A percentile compares a stretch with the other conserved stretches of the same genome.
phyloP scores from a whole-genome alignment of 1,140 invertebrate species.

The Tetranychus cinnabarinus region DNA sequence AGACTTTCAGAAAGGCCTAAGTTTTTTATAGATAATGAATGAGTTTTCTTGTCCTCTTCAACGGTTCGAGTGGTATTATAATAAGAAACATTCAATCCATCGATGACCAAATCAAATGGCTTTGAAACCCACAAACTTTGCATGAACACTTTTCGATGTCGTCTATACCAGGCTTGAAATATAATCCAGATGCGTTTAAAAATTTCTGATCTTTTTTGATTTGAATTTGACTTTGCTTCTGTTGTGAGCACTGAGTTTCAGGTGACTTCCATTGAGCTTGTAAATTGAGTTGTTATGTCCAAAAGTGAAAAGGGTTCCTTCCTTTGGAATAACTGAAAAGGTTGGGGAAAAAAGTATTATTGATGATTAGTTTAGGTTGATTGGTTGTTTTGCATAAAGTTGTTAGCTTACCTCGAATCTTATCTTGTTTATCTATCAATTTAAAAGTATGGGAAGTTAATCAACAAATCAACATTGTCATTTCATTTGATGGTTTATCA shows the following conservation, averaged over 20 bases:
- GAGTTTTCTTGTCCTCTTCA: not conserved
- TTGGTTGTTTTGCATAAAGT: not conserved
- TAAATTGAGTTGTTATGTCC: slow-evolving; percentile 30
- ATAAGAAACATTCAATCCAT: not conserved
- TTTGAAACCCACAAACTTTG: too few relatives aligned
- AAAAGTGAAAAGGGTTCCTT: slow-evolving; percentile 35
- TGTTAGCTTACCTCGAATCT: slow-evolving; percentile 35
- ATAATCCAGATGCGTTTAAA: too few relatives aligned
- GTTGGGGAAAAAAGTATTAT: slow-evolving; percentile 9
- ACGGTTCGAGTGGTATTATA: not conserved
- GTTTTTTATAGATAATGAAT: not conserved
- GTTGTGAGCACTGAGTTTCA: slow-evolving; percentile 36
- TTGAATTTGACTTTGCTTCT: slow-evolving; percentile 45
- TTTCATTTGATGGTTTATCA: too few relatives aligned
- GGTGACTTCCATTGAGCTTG: slow-evolving; percentile 39
- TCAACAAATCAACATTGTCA: too few relatives aligned
- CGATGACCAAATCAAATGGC: not conserved
- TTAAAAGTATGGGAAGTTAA: too few relatives aligned
- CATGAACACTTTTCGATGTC: too few relatives aligned
- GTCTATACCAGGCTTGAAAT: too few relatives aligned
- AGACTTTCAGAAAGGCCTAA: not conserved
- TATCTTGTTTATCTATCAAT: slow-evolving; percentile 35
- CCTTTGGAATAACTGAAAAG: slow-evolving; percentile 39
- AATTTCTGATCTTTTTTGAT: slow-evolving; percentile 9
- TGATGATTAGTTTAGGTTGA: not conserved